Base-by-base conservation (phyloP, 2,888 invertebrate genomes). In the Didymodactylos carnosus region DNA sequence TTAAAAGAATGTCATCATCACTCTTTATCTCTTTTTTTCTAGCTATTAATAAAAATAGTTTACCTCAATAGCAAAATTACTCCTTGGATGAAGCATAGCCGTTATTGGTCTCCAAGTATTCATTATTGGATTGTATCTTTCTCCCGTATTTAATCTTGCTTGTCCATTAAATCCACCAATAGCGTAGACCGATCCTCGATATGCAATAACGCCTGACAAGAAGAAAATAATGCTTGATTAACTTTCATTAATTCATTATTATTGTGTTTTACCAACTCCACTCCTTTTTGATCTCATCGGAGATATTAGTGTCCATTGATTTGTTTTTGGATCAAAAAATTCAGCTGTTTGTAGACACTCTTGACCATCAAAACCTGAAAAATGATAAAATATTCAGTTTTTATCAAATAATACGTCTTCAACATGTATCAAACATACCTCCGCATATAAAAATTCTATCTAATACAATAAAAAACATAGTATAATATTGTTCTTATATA, bases 201-300 rank as follows among this genome's bases (percentile, higher is more conserved):
- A 91, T 16, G 91, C 88, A 75, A 92, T 90, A 1, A 49, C 49
- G 13, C 49, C 49, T 49, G 23, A 25, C 10, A 25, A n/a, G 14
- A 5, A 10, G 2, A 49, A 49, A 5, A 25, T 49, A 23, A n/a
- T n/a, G n/a, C n/a, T n/a, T n/a, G n/a, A n/a, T 23, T 25, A 25
- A 49, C 3, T 3, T 25, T 25, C 23, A 49, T 49, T 10, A 25
- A 10, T 10, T 11, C 10, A 49, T 7, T 10, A 49, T 8, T 23
- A 16, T 23, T 23, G 6, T 10, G 23, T 25, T 81, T 92, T 91
- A 0, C 91, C 91, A 25, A 92, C 91, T 2, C 94, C 94, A 23
- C 92, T 92, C 69, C 94, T 87, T 14, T 90, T 86, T 39, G 88
- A 91, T 79, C 91, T 87, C 94, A 90, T 90, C 76, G 90, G 86